These are phyloP conservation scores for Oreochromis spilurus DNA, from an alignment of 2,113 vertebrate genomes.

Conservation along the genomic window DNA sequence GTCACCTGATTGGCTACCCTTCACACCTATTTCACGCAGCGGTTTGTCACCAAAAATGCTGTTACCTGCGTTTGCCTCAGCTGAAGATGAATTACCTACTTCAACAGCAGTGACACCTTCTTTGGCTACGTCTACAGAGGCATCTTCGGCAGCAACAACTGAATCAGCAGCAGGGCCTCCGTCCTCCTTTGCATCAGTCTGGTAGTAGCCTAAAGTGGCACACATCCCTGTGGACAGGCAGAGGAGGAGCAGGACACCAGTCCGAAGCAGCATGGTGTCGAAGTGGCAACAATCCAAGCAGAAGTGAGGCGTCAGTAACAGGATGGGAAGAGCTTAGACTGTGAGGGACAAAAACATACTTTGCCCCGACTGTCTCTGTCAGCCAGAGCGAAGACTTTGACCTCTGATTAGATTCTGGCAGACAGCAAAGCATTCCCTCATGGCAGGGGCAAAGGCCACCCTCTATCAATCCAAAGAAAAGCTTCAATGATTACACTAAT, in stretches of 20 bases:
- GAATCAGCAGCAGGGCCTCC: background rate
- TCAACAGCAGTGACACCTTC: background rate
- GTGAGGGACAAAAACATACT: conserved; percentile 20
- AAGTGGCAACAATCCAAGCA: background rate
- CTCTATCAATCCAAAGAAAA: conserved; percentile 30
- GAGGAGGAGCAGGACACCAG: conserved; percentile 59
- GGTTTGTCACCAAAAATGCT: background rate
- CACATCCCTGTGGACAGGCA: conserved; percentile 58
- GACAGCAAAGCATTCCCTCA: conserved; percentile 65
- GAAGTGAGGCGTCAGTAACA: background rate
- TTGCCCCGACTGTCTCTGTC: conserved; percentile 16
- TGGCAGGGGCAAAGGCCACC: conserved; percentile 61
- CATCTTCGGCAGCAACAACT: background rate
- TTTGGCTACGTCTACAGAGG: background rate
- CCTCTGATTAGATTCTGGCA: conserved; percentile 63
- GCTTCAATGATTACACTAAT: background rate
- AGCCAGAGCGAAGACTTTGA: conserved; percentile 67
- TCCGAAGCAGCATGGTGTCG: conserved; percentile 54
- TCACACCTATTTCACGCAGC: background rate
- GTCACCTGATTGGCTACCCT: background rate
- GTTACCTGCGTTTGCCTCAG: background rate
- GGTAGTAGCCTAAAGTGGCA: conserved; percentile 53
- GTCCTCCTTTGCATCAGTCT: background rate
- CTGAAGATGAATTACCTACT: background rate
- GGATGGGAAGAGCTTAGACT: conserved; percentile 21